A percentile compares a stretch with the other conserved stretches of the same genome.
Evolutionary conservation across 2,888 invertebrate species (phyloP).

Genomic region (Oligia latruncula): DNA sequence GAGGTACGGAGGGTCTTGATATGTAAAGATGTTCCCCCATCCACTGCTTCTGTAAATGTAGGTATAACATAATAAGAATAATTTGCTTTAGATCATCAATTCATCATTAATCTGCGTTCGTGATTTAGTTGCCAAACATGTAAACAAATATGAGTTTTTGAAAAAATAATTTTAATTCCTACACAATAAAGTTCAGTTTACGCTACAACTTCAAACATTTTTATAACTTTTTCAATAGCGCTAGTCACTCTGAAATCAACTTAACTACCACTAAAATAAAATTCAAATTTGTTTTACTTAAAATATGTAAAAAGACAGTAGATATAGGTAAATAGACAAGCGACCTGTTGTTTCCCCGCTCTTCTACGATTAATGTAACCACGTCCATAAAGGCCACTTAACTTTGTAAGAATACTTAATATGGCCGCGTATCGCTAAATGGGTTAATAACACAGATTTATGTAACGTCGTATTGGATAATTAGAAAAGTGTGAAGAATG

Average conservation of each 20-base stretch:
- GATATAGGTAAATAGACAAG: neutral
- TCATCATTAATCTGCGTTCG: neutral
- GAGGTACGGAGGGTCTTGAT: neutral
- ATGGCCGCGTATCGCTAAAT: slow-evolving; percentile 29
- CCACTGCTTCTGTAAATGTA: neutral
- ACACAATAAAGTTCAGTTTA: no score
- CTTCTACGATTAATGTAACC: neutral
- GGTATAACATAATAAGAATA: neutral
- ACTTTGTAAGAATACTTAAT: slow-evolving; percentile 33
- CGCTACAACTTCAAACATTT: no score
- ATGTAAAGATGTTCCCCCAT: neutral
- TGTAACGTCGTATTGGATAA: slow-evolving; percentile 35
- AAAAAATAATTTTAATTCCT: no score
- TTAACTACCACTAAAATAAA: no score
- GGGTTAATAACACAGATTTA: slow-evolving; percentile 55
- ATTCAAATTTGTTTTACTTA: no score
- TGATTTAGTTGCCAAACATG: no score
- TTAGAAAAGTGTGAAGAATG: slow-evolving; percentile 32
- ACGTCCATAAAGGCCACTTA: slow-evolving; percentile 13
- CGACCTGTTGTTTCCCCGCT: neutral
- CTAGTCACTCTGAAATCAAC: no score
- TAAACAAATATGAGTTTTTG: no score
- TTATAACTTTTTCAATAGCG: no score
- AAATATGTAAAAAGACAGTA: no score
- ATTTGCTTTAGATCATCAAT: neutral